Evolutionary conservation across 2,113 vertebrate species (phyloP).

Genomic region (Cyphotilapia sp.): DNA sequence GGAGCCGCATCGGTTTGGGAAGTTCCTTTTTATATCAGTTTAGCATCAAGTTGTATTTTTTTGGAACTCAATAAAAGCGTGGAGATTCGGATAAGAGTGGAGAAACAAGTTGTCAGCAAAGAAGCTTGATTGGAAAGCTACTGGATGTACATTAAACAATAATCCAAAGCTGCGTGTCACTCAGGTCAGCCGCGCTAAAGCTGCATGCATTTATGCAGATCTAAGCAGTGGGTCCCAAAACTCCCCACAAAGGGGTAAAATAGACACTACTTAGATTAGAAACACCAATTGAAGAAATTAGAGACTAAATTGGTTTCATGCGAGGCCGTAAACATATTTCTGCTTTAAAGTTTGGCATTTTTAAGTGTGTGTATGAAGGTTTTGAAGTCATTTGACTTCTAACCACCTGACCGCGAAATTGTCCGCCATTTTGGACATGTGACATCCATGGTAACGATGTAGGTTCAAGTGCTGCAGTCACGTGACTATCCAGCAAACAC

Average conservation of each 20-base stretch:
- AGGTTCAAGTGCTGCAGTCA: not conserved
- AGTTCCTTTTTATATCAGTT: not conserved
- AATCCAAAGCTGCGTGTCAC: not conserved
- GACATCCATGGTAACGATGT: not conserved
- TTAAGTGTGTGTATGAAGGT: not conserved
- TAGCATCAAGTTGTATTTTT: not conserved
- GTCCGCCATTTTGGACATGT: not conserved
- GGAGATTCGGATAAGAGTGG: not conserved
- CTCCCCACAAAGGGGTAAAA: not conserved
- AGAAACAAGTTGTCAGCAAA: not conserved
- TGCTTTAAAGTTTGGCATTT: not conserved
- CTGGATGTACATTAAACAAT: not conserved
- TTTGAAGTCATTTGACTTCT: not conserved
- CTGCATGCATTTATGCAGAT: not conserved
- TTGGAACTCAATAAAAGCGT: not conserved
- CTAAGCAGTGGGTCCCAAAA: not conserved
- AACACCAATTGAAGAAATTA: not conserved
- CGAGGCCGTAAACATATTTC: not conserved
- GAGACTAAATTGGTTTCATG: not conserved
- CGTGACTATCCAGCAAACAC: rapidly evolving
- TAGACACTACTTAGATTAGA: not conserved
- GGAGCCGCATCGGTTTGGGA: not conserved
- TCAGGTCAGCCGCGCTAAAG: not conserved
- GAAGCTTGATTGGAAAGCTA: not conserved
- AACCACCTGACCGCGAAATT: not conserved